Evolutionary conservation across 2,888 invertebrate genomes (phyloP), one percentile per base, ranked within the genome.

Genomic region (Ophioninae sp.): DNA sequence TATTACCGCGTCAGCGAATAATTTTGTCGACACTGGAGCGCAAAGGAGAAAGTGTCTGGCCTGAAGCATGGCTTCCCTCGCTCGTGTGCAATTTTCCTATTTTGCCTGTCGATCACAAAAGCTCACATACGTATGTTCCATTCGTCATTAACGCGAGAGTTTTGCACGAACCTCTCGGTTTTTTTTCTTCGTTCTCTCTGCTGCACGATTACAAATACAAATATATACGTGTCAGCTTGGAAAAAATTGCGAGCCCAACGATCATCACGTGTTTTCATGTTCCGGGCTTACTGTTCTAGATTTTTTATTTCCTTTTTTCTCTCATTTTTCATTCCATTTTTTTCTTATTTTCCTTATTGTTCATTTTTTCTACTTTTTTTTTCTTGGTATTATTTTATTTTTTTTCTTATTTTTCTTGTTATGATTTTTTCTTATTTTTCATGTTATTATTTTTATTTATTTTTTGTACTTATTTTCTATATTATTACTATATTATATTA

Each of bases 1-100:
- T 13, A 41, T 69, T 1, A 71, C 76, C 58, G 51, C 72, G 81
- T 73, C 67, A 73, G 77, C 77, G 30, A 77, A 81, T 68, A 67
- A 44, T 30, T 58, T 17, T 23, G 22, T 41, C 44, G 44, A 23
- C 9, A 56, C 23, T 77, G 56, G 77, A 59, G 51, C 59, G 41
- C 20, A 78, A 82, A 78, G 61, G 72, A 68, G 63, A 73, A 67
- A 37, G 56, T 23, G 9, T 39, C 64, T 30, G 71, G 39, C 41
- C 22, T n/a, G 23, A 30, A 20, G 63, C 37, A 37, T 23, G 23
- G 51, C 63, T 20, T 64, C 59, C 9, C 22, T 8, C n/a, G 37
- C 30, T 30, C 30, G 37, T 58, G 44, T 8, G 13, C 17, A 17
- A 41, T 39, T 41, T 78, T 61, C 44, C 65, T 65, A 59, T 63